Evolutionary conservation across 1,140 invertebrate genomes (phyloP), one percentile per base, ranked within the genome.

Genomic region (Agrilus planipennis): DNA sequence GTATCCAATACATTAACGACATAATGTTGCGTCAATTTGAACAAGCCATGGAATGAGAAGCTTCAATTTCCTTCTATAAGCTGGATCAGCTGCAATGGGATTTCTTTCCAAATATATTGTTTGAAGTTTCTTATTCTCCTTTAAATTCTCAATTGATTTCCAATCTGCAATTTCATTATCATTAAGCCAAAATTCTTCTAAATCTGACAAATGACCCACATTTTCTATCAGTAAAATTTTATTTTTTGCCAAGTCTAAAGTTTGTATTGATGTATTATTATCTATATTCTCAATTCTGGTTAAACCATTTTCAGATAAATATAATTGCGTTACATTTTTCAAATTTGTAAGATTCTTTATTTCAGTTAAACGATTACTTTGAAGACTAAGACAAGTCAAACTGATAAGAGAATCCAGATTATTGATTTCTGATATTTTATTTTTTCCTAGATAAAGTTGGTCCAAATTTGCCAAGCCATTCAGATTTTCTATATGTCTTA

Each of bases 151-250:
- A 4, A 98, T 53, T 29, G 83, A 81, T 19, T 72, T 74, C 92
- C 92, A 98, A 31, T 87, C 78, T 34, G 75, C 67, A 30, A 98
- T 76, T 54, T 78, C 67, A 65, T 99, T 99, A 57, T 95, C 80
- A 62, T 98, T 98, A 32, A 94, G 69, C 94, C 95, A 99, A 57
- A 99, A 78, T 62, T 98, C 93, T 60, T 89, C 78, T 25, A 99
- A 66, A 20, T 79, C 63, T 4, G 49, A 55, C 45, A 97, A 70
- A 61, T 87, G 79, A 11, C 67, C 58, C 9, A 97, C 61, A 64
- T 91, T 89, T 50, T 84, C 72, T 42, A 98, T 80, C 4, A 64
- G 67, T 37, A 77, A 78, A 11, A 99, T 84, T 60, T 81, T 77
- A 64, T 99, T 99, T 34, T 78, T 72, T 1, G 91, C 87, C 46